Percentiles rank a stretch among this genome's conserved stretches.
Evolutionary conservation across 1,140 invertebrate species (phyloP).

Genomic region (Leptoteleia sp.): DNA sequence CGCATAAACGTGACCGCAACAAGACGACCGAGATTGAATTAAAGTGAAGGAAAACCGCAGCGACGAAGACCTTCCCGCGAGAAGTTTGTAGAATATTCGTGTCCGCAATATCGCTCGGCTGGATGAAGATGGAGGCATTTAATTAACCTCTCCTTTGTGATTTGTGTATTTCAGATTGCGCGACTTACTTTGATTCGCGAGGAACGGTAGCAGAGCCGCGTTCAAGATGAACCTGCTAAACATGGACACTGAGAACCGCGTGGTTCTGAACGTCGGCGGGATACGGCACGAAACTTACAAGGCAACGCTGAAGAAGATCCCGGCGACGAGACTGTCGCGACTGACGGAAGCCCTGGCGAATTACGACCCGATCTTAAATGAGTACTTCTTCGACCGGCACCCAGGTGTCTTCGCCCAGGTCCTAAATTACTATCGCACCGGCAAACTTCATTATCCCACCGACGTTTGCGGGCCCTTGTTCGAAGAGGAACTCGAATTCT

Average conservation of each 20-base stretch:
- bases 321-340: conserved; percentile 93
- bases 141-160: conserved; percentile 25
- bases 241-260: conserved; percentile 86
- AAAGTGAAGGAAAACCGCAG: background rate
- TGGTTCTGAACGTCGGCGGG: conserved; percentile 98
- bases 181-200: conserved; percentile 71
- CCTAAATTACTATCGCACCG: conserved; percentile 95
- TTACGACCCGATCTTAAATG: conserved; percentile 97
- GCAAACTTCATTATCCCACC: conserved; percentile 98
- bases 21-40: background rate
- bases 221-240: conserved; percentile 79
- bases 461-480: conserved; percentile 99
- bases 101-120: background rate
- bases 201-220: conserved; percentile 78
- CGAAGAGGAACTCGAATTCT: conserved; percentile 98
- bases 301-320: conserved; percentile 95
- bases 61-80: background rate
- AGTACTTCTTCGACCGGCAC: conserved; percentile 99
- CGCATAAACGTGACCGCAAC: no score
- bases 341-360: conserved; percentile 95
- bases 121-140: conserved; percentile 3
- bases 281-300: conserved; percentile 98
- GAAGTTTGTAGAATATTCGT: conserved; percentile 1
- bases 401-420: conserved; percentile 98
- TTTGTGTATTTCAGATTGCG: conserved; percentile 70